phyloP scores from a whole-genome alignment of 2,113 vertebrate genomes.

The Hiodon alosoides region DNA sequence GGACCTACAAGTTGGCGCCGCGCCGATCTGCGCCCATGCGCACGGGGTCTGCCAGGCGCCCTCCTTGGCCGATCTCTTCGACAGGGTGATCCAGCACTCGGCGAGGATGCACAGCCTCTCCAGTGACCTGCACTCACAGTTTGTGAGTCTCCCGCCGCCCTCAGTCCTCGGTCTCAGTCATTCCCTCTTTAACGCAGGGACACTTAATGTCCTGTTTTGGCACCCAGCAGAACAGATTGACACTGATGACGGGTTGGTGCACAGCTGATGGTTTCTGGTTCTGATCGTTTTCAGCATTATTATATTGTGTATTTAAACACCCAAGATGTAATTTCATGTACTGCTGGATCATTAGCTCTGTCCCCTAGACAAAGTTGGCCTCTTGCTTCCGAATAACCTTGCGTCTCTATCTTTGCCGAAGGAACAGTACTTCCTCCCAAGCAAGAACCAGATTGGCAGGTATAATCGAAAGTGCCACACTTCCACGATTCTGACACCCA shows the following conservation, averaged over 20 bases:
- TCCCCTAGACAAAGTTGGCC: background rate
- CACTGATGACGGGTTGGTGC: no score
- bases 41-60: constrained; percentile 34
- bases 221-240: background rate
- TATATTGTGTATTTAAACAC: no score
- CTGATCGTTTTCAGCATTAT: no score
- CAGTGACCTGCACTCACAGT: constrained; percentile 52
- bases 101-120: constrained; percentile 57
- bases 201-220: no score
- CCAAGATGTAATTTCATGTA: background rate
- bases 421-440: constrained; percentile 50
- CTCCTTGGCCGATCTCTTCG: constrained; percentile 51
- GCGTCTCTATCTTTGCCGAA: constrained; percentile 27
- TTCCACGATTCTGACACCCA: constrained; percentile 51
- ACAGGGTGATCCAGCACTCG: constrained; percentile 60
- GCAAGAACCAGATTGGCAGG: constrained; percentile 46
- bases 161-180: no score
- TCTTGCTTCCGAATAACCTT: background rate
- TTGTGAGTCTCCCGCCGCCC: constrained; percentile 37
- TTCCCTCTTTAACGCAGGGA: no score
- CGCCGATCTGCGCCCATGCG: constrained; percentile 32
- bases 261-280: no score
- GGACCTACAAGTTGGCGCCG: constrained; percentile 21
- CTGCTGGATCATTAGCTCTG: rapidly evolving
- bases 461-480: constrained; percentile 53